Evolutionary conservation across 2,113 vertebrate species (phyloP), one percentile per base, ranked within the genome.

Genomic region (Rhizomys pruinosus): DNA sequence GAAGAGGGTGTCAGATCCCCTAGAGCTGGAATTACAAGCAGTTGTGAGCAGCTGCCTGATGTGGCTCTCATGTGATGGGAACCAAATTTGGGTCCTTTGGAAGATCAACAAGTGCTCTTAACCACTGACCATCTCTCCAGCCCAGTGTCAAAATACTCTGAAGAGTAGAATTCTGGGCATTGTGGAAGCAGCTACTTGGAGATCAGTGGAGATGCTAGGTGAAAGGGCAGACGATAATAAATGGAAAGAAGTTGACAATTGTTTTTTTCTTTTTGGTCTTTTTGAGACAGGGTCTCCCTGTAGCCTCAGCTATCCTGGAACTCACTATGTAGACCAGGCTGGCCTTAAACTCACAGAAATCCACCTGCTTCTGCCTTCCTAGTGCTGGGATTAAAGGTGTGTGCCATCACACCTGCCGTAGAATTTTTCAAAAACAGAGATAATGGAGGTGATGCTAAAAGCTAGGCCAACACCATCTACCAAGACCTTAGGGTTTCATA

Each of bases 211-310:
- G 55, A 34, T 16, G 5, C 34, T 66, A 61, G 72, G 52, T 74
- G 57, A 87, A 5, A 44, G 39, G 27, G 16, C 23, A 90, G 37
- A 74, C 29, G 37, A 9, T 63, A 77, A n/a, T n/a, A 84, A 81
- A n/a, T 39, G 61, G 34, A 76, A 27, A 89, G 52, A 91, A 85
- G 55, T 74, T 69, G 78, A 87, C 15, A 15, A 74, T 86, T 94
- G 61, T 91, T n/a, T n/a, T n/a, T n/a, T n/a, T n/a, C n/a, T n/a
- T n/a, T n/a, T n/a, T n/a, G n/a, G 64, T 47, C 10, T n/a, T n/a
- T n/a, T n/a, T n/a, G n/a, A n/a, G n/a, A n/a, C n/a, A n/a, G n/a
- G n/a, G n/a, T n/a, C n/a, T n/a, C n/a, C n/a, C n/a, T n/a, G n/a
- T n/a, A n/a, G n/a, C n/a, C n/a, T n/a, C n/a, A n/a, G n/a, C n/a